Evolutionary conservation across 2,888 invertebrate genomes (phyloP).

Genomic region (Sylvicola cinctus): DNA sequence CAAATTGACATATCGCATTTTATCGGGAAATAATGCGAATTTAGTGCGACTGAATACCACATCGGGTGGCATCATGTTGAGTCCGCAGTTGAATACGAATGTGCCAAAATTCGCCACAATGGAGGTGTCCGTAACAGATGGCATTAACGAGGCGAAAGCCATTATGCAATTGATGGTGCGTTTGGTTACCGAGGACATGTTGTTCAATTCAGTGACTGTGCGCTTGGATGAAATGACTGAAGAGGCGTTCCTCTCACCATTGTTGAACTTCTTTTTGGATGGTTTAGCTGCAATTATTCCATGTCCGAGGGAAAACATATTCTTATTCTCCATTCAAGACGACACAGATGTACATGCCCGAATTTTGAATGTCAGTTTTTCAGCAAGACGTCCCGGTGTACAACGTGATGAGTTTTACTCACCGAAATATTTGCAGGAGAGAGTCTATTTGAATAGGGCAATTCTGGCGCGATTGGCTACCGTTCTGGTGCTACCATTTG

Average conservation of each 20-base stretch:
- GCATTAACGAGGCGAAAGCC: conserved; percentile 82
- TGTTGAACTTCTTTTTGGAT: conserved; percentile 72
- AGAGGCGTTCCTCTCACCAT: conserved; percentile 74
- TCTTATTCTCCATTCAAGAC: conserved; percentile 80
- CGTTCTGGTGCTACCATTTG: conserved; percentile 83
- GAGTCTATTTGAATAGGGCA: conserved; percentile 80
- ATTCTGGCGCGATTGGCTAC: conserved; percentile 74
- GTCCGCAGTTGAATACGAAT: conserved; percentile 86
- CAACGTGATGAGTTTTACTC: conserved; percentile 61
- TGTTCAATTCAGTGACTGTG: conserved; percentile 84
- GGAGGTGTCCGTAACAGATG: conserved; percentile 86
- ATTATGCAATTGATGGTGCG: conserved; percentile 80
- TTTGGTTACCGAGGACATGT: conserved; percentile 83
- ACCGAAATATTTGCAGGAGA: conserved; percentile 76
- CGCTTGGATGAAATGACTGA: conserved; percentile 84
- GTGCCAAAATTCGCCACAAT: conserved; percentile 84
- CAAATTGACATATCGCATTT: conserved; percentile 53
- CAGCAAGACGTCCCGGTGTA: conserved; percentile 63
- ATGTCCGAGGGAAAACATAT: conserved; percentile 80
- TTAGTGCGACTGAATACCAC: conserved; percentile 64
- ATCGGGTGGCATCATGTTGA: conserved; percentile 66
- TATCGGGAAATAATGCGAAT: conserved; percentile 86
- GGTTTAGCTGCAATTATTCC: conserved; percentile 82
- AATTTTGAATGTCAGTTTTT: conserved; percentile 86
- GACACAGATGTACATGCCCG: conserved; percentile 74